Percentiles rank a stretch among this genome's conserved stretches.
Conservation (phyloP, 2,797 vertebrate species). For the Oreochromis grahami region DNA sequence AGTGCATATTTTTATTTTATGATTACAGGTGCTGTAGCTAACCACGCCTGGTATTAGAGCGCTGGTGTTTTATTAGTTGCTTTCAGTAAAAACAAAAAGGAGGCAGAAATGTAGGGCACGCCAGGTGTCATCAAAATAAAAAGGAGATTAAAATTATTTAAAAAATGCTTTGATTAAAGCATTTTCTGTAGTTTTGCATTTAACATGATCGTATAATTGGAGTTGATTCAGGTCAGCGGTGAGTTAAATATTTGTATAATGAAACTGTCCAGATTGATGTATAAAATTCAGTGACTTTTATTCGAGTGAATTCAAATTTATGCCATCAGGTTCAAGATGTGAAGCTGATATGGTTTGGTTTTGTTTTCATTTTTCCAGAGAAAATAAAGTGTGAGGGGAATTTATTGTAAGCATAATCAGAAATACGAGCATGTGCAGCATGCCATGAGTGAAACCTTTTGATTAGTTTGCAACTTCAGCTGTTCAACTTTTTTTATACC, state of each 20-base stretch:
- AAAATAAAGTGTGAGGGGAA: not conserved
- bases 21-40: not conserved
- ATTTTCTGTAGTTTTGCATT: not conserved
- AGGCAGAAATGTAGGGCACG: not conserved
- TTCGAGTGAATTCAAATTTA: not conserved
- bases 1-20: not conserved
- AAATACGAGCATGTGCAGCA: not conserved
- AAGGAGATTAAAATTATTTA: not conserved
- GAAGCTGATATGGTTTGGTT: not conserved
- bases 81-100: not conserved
- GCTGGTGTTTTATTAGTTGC: not conserved
- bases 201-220: not conserved
- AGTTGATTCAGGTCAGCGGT: not conserved
- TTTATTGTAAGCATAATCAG: not conserved
- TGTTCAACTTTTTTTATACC: not conserved
- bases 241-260: not conserved
- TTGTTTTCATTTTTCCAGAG: not conserved
- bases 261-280: not conserved
- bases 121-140: not conserved
- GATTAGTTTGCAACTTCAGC: not conserved
- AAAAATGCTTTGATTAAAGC: too few species aligned
- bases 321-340: not conserved
- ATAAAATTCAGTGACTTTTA: not conserved
- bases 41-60: accelerated
- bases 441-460: not conserved